phyloP scores from a whole-genome alignment of 2,113 vertebrate genomes.

The Danio rerio region GRCz12tu NC_133180.1:27515501-27516000 shows the following conservation, averaged over 20 bases:
- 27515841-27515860: background rate
- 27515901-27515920: no score
- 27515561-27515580: no score
- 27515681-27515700: background rate
- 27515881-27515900: no score
- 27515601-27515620: no score
- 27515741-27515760: slow-evolving; percentile 50
- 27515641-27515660: slow-evolving; percentile 27
- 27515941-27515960: background rate
- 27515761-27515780: slow-evolving; percentile 53
- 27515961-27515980: background rate
- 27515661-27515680: background rate
- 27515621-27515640: no score
- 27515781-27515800: slow-evolving; percentile 37
- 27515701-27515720: background rate
- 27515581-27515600: no score
- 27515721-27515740: background rate
- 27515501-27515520: background rate
- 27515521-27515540: background rate
- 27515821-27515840: background rate
- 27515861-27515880: background rate
- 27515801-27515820: slow-evolving; percentile 46
- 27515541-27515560: no score
- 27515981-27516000: background rate
- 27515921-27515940: background rate